These are phyloP conservation scores for Lottia scabra DNA, from an alignment of 2,888 invertebrate species.

Conservation along the genomic window DNA sequence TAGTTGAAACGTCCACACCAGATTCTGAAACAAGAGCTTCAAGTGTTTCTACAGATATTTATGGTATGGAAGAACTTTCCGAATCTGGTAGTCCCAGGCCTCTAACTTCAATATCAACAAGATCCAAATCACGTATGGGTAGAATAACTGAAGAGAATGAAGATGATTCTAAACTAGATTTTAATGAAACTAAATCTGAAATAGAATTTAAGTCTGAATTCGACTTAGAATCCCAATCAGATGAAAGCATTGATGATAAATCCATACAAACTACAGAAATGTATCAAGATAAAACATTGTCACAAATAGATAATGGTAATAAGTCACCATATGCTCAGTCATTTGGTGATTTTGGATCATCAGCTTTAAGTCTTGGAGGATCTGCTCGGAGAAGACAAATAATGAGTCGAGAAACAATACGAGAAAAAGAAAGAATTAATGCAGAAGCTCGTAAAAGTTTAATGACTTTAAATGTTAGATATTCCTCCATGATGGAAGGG, in stretches of 20 bases:
- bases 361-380: background rate
- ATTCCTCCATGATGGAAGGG: constrained; percentile 44
- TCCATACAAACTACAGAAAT: background rate
- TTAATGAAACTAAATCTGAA: background rate
- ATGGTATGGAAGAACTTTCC: background rate
- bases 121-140: background rate
- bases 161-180: background rate
- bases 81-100: background rate
- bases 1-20: background rate
- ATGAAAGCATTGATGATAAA: background rate
- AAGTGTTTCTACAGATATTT: background rate
- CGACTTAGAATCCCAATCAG: background rate
- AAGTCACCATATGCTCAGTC: background rate
- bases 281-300: background rate
- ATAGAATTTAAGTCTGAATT: background rate
- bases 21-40: background rate
- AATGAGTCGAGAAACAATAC: constrained; percentile 47
- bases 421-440: constrained; percentile 51
- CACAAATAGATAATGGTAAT: background rate
- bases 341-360: background rate
- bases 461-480: constrained; percentile 47
- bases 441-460: constrained; percentile 47
- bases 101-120: background rate
- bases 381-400: constrained; percentile 15
- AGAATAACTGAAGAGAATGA: background rate